Conservation (phyloP, 2,888 invertebrate species). For the Meiosimyza platycephala region DNA sequence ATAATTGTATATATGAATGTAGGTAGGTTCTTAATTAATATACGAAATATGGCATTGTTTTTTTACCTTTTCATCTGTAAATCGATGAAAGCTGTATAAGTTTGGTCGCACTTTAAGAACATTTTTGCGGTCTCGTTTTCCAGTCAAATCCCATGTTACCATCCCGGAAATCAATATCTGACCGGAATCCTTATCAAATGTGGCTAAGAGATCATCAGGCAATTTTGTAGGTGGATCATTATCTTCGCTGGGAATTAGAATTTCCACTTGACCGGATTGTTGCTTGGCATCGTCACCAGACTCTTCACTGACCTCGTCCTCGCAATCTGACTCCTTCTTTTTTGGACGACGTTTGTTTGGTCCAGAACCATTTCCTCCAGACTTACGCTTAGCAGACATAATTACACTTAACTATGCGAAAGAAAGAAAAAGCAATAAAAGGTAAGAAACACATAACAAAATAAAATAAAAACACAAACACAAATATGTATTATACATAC, state of each 20-base stretch:
- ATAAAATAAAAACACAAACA: too few species aligned
- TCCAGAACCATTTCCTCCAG: slow-evolving; percentile 62
- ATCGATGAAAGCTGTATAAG: slow-evolving; percentile 85
- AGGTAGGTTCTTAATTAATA: not conserved
- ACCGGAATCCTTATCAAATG: slow-evolving; percentile 77
- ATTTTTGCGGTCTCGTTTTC: slow-evolving; percentile 83
- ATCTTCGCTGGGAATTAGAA: slow-evolving; percentile 68
- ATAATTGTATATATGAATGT: not conserved
- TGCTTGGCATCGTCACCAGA: slow-evolving; percentile 56
- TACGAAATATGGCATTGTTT: slow-evolving; percentile 24
- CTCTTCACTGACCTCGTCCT: slow-evolving; percentile 66
- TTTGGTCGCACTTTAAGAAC: slow-evolving; percentile 74
- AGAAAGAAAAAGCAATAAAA: too few species aligned
- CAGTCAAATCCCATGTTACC: slow-evolving; percentile 91
- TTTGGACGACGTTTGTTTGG: slow-evolving; percentile 65
- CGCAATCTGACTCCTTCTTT: slow-evolving; percentile 66
- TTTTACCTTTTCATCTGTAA: slow-evolving; percentile 73
- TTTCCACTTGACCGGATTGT: slow-evolving; percentile 60
- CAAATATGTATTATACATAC: too few species aligned
- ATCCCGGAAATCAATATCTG: slow-evolving; percentile 84
- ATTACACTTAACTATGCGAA: slow-evolving; percentile 12
- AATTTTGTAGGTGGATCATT: slow-evolving; percentile 73
- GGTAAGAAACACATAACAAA: too few species aligned
- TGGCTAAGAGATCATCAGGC: slow-evolving; percentile 75
- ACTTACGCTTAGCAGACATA: slow-evolving; percentile 67